Evolutionary conservation across 1,140 invertebrate species (phyloP).

Genomic region (Berghia stephanieae): DNA sequence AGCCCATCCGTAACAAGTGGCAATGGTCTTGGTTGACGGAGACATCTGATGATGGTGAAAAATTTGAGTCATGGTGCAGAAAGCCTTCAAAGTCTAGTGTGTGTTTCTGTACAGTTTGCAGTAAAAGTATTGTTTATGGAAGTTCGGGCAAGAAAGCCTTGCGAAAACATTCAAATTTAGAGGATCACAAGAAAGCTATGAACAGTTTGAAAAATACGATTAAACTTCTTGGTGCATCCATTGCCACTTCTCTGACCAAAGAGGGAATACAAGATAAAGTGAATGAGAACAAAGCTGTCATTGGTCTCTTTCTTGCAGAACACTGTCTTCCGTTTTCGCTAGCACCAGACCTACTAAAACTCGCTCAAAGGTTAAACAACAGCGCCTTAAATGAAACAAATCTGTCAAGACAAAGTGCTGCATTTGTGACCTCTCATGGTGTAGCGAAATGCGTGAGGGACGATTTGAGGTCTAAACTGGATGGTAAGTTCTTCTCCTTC

Average conservation of each 20-base stretch:
- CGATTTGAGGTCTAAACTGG: neutral
- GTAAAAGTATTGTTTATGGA: slow-evolving; percentile 1
- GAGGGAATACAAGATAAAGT: no score
- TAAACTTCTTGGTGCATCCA: no score
- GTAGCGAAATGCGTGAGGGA: no score
- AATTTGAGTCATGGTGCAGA: neutral
- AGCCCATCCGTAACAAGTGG: neutral
- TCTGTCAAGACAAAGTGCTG: neutral
- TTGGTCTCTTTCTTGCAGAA: neutral
- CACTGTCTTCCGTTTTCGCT: slow-evolving; percentile 9
- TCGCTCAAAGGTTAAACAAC: neutral
- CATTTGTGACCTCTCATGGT: neutral
- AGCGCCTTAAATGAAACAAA: neutral
- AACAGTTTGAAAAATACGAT: no score
- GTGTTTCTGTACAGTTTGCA: neutral
- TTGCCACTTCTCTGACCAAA: no score
- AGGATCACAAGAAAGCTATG: no score
- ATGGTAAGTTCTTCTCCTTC: neutral
- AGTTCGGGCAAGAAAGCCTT: neutral
- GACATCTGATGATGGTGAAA: neutral
- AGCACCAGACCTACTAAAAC: neutral
- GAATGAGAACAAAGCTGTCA: no score
- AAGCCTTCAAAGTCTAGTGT: neutral
- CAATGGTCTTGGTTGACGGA: slow-evolving; percentile 1
- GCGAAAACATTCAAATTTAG: neutral